A percentile compares a stretch with the other conserved stretches of the same genome.
Conservation (phyloP, 2,888 invertebrate species). For the Cephus spinipes region DNA sequence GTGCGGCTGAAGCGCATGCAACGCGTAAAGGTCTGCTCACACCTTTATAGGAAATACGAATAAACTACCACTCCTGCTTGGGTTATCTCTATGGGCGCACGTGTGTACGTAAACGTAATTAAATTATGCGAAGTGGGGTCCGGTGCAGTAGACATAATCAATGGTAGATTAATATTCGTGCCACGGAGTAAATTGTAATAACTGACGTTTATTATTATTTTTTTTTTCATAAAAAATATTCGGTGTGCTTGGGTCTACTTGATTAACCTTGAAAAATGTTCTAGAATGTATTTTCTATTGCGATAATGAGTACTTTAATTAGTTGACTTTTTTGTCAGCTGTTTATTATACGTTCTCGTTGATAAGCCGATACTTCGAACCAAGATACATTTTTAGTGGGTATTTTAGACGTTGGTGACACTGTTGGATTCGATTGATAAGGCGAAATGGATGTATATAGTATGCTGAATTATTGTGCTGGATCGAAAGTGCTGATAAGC, state of each 20-base stretch:
- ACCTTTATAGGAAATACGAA: not conserved
- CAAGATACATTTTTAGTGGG: not conserved
- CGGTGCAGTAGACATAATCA: not conserved
- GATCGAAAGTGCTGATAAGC: not conserved
- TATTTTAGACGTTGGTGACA: not conserved
- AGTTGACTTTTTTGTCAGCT: not conserved
- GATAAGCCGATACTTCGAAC: not conserved
- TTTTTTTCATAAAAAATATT: not conserved
- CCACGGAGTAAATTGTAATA: not conserved
- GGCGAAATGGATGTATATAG: not conserved
- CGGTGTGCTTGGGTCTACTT: not conserved
- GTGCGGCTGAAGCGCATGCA: not conserved
- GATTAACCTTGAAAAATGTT: not conserved
- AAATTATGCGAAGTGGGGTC: not conserved
- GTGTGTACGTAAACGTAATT: not conserved
- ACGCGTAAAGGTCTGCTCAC: not conserved
- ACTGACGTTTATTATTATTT: not conserved
- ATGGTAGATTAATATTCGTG: not conserved
- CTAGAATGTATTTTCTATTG: not conserved
- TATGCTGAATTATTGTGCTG: not conserved
- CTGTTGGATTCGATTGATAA: not conserved
- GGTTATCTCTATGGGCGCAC: not conserved
- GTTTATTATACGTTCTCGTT: not conserved
- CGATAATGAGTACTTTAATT: not conserved
- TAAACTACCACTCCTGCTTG: not conserved